A percentile compares a stretch with the other conserved stretches of the same genome.
These are phyloP conservation scores for Balearica regulorum DNA, from an alignment of 2,797 vertebrate genomes.

Conservation along the genomic window DNA sequence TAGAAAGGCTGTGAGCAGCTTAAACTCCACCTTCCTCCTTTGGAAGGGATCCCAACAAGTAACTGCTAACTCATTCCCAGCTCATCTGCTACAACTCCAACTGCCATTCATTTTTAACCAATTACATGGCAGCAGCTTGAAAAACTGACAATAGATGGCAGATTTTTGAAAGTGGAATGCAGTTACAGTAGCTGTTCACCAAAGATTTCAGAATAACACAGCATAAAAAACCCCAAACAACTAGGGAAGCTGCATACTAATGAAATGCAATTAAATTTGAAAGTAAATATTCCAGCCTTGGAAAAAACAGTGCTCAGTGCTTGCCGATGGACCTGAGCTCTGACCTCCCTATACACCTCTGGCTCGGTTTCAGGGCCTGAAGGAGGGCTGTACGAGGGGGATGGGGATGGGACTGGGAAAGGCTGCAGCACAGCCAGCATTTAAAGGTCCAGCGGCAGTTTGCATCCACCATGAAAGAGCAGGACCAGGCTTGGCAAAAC, in stretches of 20 bases:
- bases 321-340: not conserved
- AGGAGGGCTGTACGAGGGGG: not conserved
- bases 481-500: not conserved
- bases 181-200: not conserved
- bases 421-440: not conserved
- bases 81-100: not conserved
- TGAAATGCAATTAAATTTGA: not conserved
- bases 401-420: fast-evolving
- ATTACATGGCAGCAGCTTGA: not conserved
- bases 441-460: not conserved
- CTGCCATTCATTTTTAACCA: constrained; percentile 31
- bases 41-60: constrained; percentile 36
- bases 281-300: not conserved
- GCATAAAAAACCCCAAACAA: not conserved
- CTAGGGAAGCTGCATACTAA: not conserved
- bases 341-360: not conserved
- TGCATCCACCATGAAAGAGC: fast-evolving
- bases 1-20: not conserved
- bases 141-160: not conserved
- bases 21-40: not conserved
- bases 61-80: constrained; percentile 32
- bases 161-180: not conserved
- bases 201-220: not conserved
- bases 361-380: not conserved
- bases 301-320: not conserved